phyloP scores from a whole-genome alignment of 2,113 vertebrate genomes.

The Anguilla rostrata region DNA sequence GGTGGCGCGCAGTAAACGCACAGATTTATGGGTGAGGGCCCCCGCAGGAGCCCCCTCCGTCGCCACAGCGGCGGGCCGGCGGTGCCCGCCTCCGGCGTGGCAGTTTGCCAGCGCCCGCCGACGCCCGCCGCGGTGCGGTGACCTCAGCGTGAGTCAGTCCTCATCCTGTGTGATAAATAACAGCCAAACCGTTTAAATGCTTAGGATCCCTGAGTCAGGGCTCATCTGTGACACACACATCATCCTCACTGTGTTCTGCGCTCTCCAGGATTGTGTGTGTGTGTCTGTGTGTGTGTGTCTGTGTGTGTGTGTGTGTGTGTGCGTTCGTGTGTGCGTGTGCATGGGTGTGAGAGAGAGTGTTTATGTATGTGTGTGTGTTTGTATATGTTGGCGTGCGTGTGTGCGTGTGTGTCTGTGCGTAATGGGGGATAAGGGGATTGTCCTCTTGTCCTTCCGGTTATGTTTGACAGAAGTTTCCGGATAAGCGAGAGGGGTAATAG shows the following conservation, averaged over 20 bases:
- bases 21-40: neutral
- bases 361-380: no score
- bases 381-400: no score
- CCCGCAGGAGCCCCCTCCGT: neutral
- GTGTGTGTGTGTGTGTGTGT: no score
- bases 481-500: neutral
- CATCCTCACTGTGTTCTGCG: neutral
- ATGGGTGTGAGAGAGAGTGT: no score
- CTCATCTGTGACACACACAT: neutral
- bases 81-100: neutral
- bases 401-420: no score
- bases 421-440: neutral
- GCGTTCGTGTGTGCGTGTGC: no score
- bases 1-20: neutral
- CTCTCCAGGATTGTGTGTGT: neutral
- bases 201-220: neutral
- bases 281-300: no score
- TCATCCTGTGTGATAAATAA: no score
- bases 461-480: neutral
- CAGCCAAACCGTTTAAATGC: no score
- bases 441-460: neutral
- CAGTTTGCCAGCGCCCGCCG: neutral
- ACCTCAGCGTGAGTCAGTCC: neutral
- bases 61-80: neutral
- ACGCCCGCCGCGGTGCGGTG: neutral